phyloP scores from a whole-genome alignment of 2,888 invertebrate species.

The Diarsia rubi region DNA sequence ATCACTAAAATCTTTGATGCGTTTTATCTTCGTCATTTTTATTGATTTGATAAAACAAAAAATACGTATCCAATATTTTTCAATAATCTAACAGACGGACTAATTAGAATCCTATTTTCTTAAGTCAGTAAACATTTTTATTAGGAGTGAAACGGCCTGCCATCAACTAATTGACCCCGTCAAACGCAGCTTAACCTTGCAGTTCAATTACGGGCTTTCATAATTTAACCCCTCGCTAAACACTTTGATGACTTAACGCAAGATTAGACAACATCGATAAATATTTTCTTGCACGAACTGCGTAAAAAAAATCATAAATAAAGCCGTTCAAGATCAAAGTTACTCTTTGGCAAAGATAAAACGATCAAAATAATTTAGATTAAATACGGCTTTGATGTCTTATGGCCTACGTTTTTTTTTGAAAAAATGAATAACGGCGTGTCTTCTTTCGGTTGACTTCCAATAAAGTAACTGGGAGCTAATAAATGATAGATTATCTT shows the following conservation, averaged over 20 bases:
- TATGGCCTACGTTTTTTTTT: conserved; percentile 60
- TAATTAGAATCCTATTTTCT: too few relatives aligned
- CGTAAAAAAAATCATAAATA: conserved; percentile 57
- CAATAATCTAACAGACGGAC: too few relatives aligned
- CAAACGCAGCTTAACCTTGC: neutral
- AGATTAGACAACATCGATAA: conserved; percentile 53
- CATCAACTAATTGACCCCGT: neutral
- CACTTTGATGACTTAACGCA: conserved; percentile 55
- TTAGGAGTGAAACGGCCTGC: neutral
- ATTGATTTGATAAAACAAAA: too few relatives aligned
- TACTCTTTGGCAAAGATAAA: conserved; percentile 61
- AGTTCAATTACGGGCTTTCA: conserved; percentile 6
- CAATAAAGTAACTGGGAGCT: conserved; percentile 55
- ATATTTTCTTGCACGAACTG: conserved; percentile 46
- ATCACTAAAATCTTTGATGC: too few relatives aligned
- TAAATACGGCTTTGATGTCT: conserved; percentile 65
- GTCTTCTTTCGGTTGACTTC: conserved; percentile 61
- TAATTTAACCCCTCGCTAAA: conserved; percentile 36
- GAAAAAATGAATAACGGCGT: conserved; percentile 55
- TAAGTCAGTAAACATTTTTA: too few relatives aligned
- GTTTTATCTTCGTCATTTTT: too few relatives aligned
- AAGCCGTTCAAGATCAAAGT: conserved; percentile 67
- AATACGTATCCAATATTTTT: too few relatives aligned
- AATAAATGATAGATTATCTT: conserved; percentile 56
- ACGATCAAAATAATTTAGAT: conserved; percentile 68